Percentiles rank a stretch among this genome's conserved stretches.
Conservation (phyloP, 2,113 vertebrate species). For the Hemicordylus capensis region DNA sequence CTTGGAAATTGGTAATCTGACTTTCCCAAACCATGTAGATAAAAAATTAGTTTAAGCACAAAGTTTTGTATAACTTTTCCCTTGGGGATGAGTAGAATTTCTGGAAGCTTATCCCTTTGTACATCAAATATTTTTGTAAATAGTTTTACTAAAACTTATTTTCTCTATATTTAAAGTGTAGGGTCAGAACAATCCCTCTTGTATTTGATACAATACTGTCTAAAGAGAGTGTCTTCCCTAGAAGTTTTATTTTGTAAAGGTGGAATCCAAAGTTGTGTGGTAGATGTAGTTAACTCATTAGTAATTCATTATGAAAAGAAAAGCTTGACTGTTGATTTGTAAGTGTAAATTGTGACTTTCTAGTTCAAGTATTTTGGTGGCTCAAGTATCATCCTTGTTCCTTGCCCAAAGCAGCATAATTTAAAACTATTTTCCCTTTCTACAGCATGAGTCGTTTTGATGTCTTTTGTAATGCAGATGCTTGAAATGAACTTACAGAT, state of each 20-base stretch:
- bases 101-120: slow-evolving; percentile 13
- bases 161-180: slow-evolving; percentile 29
- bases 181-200: background rate
- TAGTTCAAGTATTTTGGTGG: slow-evolving; percentile 46
- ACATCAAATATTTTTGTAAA: slow-evolving; percentile 26
- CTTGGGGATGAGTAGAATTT: background rate
- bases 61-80: background rate
- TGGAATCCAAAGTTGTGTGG: background rate
- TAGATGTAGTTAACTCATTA: slow-evolving; percentile 36
- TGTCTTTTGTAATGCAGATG: slow-evolving; percentile 66
- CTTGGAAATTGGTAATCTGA: background rate
- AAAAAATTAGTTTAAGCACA: background rate
- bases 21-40: background rate
- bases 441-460: slow-evolving; percentile 66
- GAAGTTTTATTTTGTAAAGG: background rate
- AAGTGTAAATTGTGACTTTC: slow-evolving; percentile 62
- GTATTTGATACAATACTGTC: slow-evolving; percentile 11
- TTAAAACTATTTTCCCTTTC: slow-evolving; percentile 57
- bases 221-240: background rate
- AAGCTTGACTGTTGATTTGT: slow-evolving; percentile 76
- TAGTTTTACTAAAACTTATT: slow-evolving; percentile 20
- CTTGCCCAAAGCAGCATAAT: slow-evolving; percentile 42
- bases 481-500: slow-evolving; percentile 63
- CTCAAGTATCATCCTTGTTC: slow-evolving; percentile 31
- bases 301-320: slow-evolving; percentile 52